These are phyloP conservation scores for Nephrotoma flavescens DNA, from an alignment of 2,888 invertebrate genomes.

Conservation along the genomic window DNA sequence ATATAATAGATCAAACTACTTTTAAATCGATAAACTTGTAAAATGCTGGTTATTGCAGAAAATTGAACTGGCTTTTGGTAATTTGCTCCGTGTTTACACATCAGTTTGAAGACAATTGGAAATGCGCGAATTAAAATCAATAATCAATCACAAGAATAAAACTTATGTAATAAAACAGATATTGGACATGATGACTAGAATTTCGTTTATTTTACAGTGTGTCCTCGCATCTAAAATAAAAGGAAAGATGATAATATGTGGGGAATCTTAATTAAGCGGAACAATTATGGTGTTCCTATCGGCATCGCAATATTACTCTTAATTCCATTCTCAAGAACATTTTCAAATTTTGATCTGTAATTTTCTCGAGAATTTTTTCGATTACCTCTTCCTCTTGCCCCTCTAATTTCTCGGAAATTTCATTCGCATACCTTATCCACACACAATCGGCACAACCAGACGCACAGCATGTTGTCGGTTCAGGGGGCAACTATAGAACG, in stretches of 20 bases:
- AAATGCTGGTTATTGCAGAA: no score
- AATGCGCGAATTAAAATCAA: no score
- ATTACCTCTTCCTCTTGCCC: constrained; percentile 54
- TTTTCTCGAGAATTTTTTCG: constrained; percentile 54
- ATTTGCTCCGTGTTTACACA: no score
- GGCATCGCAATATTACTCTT: constrained; percentile 18
- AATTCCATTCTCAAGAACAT: constrained; percentile 72
- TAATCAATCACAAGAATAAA: no score
- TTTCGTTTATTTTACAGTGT: not conserved
- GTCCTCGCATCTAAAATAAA: not conserved
- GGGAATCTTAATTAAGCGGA: not conserved
- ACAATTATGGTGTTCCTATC: not conserved
- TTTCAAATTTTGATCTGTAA: constrained; percentile 67
- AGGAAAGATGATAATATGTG: not conserved
- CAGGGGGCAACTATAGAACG: constrained; percentile 24
- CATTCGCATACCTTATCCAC: constrained; percentile 80
- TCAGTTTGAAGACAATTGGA: no score
- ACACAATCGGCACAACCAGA: constrained; percentile 89
- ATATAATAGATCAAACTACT: no score
- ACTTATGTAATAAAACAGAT: not conserved
- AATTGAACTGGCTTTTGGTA: no score
- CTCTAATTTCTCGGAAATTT: constrained; percentile 44
- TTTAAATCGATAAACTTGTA: no score
- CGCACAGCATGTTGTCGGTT: constrained; percentile 77
- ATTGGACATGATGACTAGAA: not conserved